phyloP scores from a whole-genome alignment of 2,797 vertebrate genomes.

The Distichodus sexfasciatus region DNA sequence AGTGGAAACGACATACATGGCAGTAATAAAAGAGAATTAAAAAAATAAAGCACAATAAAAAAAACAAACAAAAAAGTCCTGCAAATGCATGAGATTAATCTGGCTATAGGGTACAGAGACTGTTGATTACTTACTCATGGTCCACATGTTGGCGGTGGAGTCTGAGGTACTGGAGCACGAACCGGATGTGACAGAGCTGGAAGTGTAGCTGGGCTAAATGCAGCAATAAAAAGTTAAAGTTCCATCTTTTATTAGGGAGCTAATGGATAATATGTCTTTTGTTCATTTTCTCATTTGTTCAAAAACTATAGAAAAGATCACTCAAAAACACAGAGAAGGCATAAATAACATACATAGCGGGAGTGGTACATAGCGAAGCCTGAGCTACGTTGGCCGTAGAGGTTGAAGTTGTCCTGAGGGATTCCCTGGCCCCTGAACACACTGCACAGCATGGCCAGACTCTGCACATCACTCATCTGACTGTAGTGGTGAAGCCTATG shows the following conservation, averaged over 20 bases:
- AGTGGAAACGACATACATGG: too few relatives aligned
- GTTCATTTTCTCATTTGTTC: too few relatives aligned
- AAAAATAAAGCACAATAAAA: too few relatives aligned
- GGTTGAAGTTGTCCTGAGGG: conserved; percentile 75
- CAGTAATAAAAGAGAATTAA: too few relatives aligned
- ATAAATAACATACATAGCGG: conserved; percentile 77
- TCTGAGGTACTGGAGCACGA: conserved; percentile 94
- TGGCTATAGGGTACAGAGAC: not conserved
- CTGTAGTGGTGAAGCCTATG: conserved; percentile 93
- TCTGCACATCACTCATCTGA: conserved; percentile 93
- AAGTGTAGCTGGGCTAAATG: conserved; percentile 87
- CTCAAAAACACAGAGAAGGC: not conserved
- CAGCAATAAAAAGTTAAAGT: not conserved
- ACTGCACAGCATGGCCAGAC: conserved; percentile 94
- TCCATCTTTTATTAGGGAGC: not conserved
- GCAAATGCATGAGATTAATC: not conserved
- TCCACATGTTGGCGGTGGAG: conserved; percentile 82
- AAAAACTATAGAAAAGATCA: too few relatives aligned
- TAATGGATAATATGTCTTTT: not conserved
- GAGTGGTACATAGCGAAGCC: conserved; percentile 74
- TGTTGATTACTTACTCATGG: conserved; percentile 69
- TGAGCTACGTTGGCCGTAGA: conserved; percentile 72
- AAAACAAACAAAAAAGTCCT: not conserved
- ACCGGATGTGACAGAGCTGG: conserved; percentile 79
- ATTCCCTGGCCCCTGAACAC: conserved; percentile 85